Evolutionary conservation across 2,113 vertebrate genomes (phyloP).

Genomic region (Elachura formosa): DNA sequence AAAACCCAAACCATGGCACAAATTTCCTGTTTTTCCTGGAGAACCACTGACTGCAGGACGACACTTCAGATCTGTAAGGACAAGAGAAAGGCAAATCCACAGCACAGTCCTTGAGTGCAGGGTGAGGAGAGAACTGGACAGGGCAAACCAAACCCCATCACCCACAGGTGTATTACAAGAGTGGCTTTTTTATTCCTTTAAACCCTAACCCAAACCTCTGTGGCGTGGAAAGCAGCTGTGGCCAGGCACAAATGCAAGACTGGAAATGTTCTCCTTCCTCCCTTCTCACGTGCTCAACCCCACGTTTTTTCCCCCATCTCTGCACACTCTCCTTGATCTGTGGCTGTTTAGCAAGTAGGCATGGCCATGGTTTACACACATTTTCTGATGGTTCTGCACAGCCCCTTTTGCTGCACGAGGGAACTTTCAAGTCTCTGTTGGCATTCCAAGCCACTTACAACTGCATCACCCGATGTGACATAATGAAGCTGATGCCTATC

Average conservation of each 20-base stretch:
- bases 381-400: background rate
- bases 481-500: background rate
- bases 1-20: background rate
- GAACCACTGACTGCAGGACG: background rate
- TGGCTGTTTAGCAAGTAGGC: background rate
- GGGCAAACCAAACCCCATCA: background rate
- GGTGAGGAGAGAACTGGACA: background rate
- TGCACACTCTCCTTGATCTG: background rate
- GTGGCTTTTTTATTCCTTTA: fast-evolving
- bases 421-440: background rate
- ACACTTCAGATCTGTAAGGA: background rate
- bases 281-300: background rate
- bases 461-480: background rate
- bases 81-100: background rate
- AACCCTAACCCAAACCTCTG: background rate
- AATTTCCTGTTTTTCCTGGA: background rate
- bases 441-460: background rate
- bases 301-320: background rate
- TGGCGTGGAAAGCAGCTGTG: background rate
- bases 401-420: background rate
- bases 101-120: background rate
- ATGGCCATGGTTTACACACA: background rate
- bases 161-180: background rate
- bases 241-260: background rate
- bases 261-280: background rate